A percentile compares a stretch with the other conserved stretches of the same genome.
These are phyloP conservation scores for Diarsia rubi DNA, from an alignment of 2,888 invertebrate genomes.

Conservation along the genomic window DNA sequence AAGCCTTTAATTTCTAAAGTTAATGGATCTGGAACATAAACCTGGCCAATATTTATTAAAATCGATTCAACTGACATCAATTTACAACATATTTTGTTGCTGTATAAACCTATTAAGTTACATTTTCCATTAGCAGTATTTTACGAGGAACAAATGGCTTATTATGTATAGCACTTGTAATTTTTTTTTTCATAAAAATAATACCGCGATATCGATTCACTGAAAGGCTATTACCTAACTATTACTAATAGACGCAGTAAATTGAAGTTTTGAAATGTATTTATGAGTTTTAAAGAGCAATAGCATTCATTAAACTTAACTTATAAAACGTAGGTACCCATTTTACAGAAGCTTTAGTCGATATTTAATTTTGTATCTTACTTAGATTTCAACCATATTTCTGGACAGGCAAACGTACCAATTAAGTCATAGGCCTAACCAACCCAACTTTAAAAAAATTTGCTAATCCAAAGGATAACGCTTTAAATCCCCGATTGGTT, in stretches of 20 bases:
- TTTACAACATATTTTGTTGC: slow-evolving; percentile 24
- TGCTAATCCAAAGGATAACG: not conserved
- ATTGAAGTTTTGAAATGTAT: not conserved
- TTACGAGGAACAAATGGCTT: slow-evolving; percentile 25
- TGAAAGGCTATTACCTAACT: slow-evolving; percentile 12
- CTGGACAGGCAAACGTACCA: not conserved
- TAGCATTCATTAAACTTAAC: not conserved
- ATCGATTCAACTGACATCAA: slow-evolving; percentile 5
- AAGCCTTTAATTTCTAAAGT: slow-evolving; percentile 16
- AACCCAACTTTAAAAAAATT: not conserved
- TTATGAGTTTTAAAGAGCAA: slow-evolving; percentile 5
- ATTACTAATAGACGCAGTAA: not conserved
- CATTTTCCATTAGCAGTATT: slow-evolving; percentile 41
- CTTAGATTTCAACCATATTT: not conserved
- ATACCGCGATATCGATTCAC: slow-evolving; percentile 15
- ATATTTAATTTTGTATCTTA: not conserved
- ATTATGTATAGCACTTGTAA: not conserved
- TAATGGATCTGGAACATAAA: slow-evolving; percentile 14
- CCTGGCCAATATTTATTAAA: not conserved
- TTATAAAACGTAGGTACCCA: not conserved
- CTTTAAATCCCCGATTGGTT: not conserved
- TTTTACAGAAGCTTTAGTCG: not conserved
- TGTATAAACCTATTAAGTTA: slow-evolving; percentile 25
- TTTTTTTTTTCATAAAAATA: slow-evolving; percentile 2
- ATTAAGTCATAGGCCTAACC: not conserved